Evolutionary conservation across 2,113 vertebrate species (phyloP).

Genomic region (Tetrao urogallus): DNA sequence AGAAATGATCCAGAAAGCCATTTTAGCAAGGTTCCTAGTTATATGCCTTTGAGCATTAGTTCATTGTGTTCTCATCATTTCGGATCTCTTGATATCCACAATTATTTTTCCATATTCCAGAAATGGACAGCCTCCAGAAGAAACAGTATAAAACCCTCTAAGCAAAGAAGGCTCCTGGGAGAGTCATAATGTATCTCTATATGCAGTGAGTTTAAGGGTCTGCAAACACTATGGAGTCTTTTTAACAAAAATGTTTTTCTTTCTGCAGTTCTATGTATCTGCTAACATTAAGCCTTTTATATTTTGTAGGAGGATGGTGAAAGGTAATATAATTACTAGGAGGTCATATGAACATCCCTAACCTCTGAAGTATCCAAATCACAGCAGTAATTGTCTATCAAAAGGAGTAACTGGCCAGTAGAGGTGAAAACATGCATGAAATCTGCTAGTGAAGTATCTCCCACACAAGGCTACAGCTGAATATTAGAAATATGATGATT

Average conservation of each 20-base stretch:
- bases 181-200: not conserved
- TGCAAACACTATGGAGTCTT: not conserved
- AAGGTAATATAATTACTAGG: not conserved
- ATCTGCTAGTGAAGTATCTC: not conserved
- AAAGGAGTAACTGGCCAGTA: not conserved
- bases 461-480: not conserved
- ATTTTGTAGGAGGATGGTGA: not conserved
- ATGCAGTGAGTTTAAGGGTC: not conserved
- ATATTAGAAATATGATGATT: not conserved
- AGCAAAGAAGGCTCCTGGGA: not conserved
- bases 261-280: not conserved
- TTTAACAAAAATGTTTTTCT: not conserved
- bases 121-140: not conserved
- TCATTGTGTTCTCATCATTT: not conserved
- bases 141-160: not conserved
- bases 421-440: not conserved
- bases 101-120: not conserved
- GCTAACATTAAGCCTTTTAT: not conserved
- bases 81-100: not conserved
- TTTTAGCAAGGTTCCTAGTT: conserved; percentile 25
- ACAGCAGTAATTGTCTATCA: not conserved
- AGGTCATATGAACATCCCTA: not conserved
- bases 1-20: conserved; percentile 17
- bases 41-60: not conserved
- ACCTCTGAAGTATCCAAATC: not conserved